Evolutionary conservation across 2,888 invertebrate species (phyloP).

Genomic region (Ophion costatus): DNA sequence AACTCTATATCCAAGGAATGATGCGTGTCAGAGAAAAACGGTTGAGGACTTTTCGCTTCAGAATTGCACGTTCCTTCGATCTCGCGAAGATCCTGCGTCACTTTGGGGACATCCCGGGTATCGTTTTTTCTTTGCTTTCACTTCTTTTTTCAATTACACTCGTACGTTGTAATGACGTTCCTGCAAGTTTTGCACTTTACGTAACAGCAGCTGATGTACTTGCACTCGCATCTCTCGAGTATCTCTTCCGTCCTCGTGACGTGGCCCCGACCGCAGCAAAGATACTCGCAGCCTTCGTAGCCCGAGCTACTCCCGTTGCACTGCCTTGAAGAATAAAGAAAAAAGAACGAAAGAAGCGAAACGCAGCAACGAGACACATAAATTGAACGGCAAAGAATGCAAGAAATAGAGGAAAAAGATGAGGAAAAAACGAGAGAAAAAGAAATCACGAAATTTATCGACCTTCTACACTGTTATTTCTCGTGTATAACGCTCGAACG

Average conservation of each 20-base stretch:
- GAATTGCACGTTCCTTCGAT: background rate
- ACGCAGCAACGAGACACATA: background rate
- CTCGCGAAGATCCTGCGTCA: background rate
- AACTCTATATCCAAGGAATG: background rate
- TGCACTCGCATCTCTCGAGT: constrained; percentile 92
- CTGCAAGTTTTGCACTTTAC: constrained; percentile 94
- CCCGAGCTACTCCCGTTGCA: constrained; percentile 89
- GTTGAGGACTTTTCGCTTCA: background rate
- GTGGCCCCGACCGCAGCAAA: constrained; percentile 94
- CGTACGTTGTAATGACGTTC: constrained; percentile 88
- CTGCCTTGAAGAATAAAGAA: constrained; percentile 84
- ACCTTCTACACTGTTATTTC: constrained; percentile 28
- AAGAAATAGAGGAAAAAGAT: constrained; percentile 5
- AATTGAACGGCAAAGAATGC: constrained; percentile 19
- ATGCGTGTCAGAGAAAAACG: background rate
- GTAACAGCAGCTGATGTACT: constrained; percentile 94
- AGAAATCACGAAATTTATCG: constrained; percentile 18
- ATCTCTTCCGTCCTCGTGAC: constrained; percentile 88
- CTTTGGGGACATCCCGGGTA: background rate
- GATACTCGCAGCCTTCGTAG: constrained; percentile 90
- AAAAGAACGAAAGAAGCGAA: constrained; percentile 61
- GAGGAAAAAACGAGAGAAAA: background rate
- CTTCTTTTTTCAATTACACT: constrained; percentile 86
- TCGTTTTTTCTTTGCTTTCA: background rate
- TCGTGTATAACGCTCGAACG: constrained; percentile 2